Evolutionary conservation across 2,888 invertebrate species (phyloP).

Genomic region (Metacarcinus magister): DNA sequence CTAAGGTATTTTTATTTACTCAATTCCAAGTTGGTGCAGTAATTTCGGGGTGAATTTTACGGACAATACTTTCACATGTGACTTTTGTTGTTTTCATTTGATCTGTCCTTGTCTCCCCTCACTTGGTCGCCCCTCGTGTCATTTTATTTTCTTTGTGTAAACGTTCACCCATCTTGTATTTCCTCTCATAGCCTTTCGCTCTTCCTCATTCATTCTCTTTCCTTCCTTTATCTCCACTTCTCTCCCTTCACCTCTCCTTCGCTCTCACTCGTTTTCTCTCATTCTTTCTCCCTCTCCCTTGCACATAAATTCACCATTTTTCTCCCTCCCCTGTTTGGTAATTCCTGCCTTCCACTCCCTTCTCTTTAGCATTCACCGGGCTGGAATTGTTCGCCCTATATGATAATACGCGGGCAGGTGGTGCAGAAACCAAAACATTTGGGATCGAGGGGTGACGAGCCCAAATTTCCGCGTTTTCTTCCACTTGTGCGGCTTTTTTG

Average conservation of each 20-base stretch:
- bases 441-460: constrained; percentile 56
- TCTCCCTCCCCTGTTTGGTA: constrained; percentile 69
- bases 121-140: constrained; percentile 27
- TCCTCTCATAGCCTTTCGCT: constrained; percentile 52
- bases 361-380: constrained; percentile 76
- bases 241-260: constrained; percentile 64
- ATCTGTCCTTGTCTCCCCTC: constrained; percentile 38
- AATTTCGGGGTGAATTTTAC: neutral
- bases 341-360: constrained; percentile 65
- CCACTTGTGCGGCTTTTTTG: constrained; percentile 71
- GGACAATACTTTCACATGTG: neutral
- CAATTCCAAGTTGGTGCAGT: neutral
- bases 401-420: constrained; percentile 73
- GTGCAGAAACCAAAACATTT: constrained; percentile 73
- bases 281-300: constrained; percentile 56
- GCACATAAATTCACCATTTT: constrained; percentile 73
- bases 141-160: constrained; percentile 27
- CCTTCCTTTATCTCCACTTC: constrained; percentile 49
- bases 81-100: constrained; percentile 43
- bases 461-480: constrained; percentile 72
- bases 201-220: constrained; percentile 50
- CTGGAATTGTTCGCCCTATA: constrained; percentile 75
- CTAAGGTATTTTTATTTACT: neutral
- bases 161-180: constrained; percentile 47
- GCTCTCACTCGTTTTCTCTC: constrained; percentile 23